Conservation (phyloP, 1,140 invertebrate species). For the Heliothis virescens region DNA sequence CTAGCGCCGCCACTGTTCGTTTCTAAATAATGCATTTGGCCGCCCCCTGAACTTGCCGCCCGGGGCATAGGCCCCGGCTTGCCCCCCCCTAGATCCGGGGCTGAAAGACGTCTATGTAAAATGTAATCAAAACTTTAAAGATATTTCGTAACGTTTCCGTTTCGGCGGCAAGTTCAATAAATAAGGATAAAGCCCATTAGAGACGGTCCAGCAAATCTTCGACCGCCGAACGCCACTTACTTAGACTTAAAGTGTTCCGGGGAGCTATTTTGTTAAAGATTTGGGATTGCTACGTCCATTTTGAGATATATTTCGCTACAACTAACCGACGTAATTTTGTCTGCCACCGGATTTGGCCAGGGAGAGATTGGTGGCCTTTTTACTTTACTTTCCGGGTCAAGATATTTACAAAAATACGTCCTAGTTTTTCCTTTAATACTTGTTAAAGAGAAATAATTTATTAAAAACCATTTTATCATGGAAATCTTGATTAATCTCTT, state of each 20-base stretch:
- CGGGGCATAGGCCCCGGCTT: too few relatives aligned
- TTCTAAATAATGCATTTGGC: too few relatives aligned
- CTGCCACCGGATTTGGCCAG: constrained; percentile 12
- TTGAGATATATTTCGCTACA: constrained; percentile 69
- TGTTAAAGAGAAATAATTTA: too few relatives aligned
- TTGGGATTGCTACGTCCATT: constrained; percentile 83
- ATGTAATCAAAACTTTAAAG: constrained; percentile 47
- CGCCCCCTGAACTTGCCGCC: too few relatives aligned
- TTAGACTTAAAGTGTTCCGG: constrained; percentile 84
- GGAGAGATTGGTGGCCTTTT: constrained; percentile 20
- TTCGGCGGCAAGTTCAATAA: constrained; percentile 76
- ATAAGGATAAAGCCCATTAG: constrained; percentile 85
- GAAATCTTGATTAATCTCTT: too few relatives aligned
- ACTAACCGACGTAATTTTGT: constrained; percentile 45
- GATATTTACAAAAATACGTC: not conserved
- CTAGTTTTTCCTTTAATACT: not conserved
- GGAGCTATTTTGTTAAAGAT: constrained; percentile 84
- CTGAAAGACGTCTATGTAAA: not conserved
- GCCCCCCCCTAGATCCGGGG: too few relatives aligned
- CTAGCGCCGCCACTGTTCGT: too few relatives aligned
- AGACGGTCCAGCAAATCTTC: constrained; percentile 84
- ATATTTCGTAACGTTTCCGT: constrained; percentile 66
- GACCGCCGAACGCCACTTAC: constrained; percentile 84
- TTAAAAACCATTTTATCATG: too few relatives aligned
- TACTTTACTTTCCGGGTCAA: not conserved